Percentiles rank a stretch among this genome's conserved stretches.
These are phyloP conservation scores for Andrena camellia DNA, from an alignment of 2,888 invertebrate species.

Conservation along the genomic window DNA sequence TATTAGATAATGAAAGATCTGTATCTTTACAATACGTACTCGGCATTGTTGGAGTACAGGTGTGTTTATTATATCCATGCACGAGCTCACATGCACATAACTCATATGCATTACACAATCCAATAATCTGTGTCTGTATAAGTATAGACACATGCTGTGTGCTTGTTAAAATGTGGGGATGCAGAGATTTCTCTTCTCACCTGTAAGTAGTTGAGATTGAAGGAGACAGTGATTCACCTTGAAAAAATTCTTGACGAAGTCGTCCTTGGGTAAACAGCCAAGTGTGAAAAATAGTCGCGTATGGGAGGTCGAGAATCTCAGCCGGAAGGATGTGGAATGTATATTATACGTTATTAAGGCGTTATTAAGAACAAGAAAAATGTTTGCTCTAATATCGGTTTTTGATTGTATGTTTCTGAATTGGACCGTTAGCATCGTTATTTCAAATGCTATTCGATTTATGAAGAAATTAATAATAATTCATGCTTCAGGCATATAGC, in stretches of 20 bases:
- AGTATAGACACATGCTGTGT: slow-evolving; percentile 1
- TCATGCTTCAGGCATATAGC: no score
- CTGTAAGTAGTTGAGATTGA: slow-evolving; percentile 46
- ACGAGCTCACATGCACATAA: no score
- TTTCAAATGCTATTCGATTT: not conserved
- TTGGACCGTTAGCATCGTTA: not conserved
- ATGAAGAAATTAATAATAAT: no score
- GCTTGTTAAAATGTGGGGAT: not conserved
- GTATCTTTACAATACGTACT: no score
- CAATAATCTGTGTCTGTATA: not conserved
- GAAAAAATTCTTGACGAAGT: slow-evolving; percentile 76
- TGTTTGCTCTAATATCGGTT: not conserved
- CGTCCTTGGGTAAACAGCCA: slow-evolving; percentile 71
- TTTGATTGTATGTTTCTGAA: not conserved
- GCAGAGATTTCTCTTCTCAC: slow-evolving; percentile 37
- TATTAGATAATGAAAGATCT: no score
- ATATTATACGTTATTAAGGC: slow-evolving; percentile 8
- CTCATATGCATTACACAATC: no score
- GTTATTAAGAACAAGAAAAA: not conserved
- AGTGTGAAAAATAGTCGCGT: slow-evolving; percentile 57
- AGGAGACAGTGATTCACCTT: slow-evolving; percentile 77
- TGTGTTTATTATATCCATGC: no score
- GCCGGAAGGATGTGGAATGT: slow-evolving; percentile 59
- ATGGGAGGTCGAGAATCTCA: slow-evolving; percentile 61
- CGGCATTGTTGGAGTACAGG: no score